These are phyloP conservation scores for Chauna torquata DNA, from an alignment of 2,113 vertebrate species.

Conservation along the genomic window DNA sequence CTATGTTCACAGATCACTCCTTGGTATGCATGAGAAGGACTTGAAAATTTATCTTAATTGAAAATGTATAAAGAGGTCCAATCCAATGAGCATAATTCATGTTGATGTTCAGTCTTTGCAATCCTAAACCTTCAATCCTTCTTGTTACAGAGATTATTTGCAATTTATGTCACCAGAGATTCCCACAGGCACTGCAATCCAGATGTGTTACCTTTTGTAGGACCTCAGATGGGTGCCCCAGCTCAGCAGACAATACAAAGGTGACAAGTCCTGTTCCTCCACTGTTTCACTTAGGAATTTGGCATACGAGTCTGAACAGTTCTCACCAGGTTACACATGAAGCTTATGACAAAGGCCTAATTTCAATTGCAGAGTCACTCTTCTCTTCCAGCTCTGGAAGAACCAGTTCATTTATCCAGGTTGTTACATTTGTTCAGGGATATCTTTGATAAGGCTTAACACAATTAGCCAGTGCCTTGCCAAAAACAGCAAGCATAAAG, in stretches of 20 bases:
- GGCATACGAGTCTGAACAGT: neutral
- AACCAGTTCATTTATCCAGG: neutral
- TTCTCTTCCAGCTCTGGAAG: neutral
- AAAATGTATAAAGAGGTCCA: neutral
- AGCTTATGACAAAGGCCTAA: neutral
- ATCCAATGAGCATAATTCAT: neutral
- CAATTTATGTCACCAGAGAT: neutral
- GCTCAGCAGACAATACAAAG: neutral
- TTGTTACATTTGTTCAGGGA: neutral
- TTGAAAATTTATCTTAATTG: neutral
- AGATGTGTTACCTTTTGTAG: neutral
- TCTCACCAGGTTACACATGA: neutral
- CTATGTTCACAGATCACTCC: neutral
- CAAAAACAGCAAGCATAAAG: neutral
- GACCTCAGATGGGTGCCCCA: neutral
- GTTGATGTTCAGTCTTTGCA: neutral
- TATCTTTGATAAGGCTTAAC: neutral
- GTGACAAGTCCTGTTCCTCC: neutral
- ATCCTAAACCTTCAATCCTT: neutral
- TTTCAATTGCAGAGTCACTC: neutral
- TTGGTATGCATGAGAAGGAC: neutral
- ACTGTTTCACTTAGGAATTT: neutral
- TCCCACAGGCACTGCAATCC: neutral
- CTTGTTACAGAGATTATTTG: neutral
- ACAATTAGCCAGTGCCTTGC: accelerated